phyloP scores from a whole-genome alignment of 2,113 vertebrate species.

The Brachyhypopomus gauderio region DNA sequence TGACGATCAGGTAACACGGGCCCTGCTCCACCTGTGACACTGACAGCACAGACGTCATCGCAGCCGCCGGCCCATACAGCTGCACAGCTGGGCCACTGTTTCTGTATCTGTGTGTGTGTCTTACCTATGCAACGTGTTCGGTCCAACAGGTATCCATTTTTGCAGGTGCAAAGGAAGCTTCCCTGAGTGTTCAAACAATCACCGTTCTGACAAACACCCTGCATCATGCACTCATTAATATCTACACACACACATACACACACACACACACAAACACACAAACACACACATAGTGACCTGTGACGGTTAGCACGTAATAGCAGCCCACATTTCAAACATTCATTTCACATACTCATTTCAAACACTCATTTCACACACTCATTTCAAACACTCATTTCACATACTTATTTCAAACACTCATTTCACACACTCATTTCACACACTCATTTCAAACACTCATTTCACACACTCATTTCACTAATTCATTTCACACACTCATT shows the following conservation, averaged over 20 bases:
- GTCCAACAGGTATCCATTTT: slow-evolving; percentile 79
- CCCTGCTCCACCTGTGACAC: slow-evolving; percentile 77
- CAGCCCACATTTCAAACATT: too few species aligned
- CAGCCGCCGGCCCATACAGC: too few species aligned
- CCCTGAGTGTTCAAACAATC: slow-evolving; percentile 89
- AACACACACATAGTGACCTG: not conserved
- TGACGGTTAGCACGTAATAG: too few species aligned
- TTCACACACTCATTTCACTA: too few species aligned
- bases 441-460: too few species aligned
- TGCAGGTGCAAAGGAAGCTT: slow-evolving; percentile 88
- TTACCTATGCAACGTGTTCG: slow-evolving; percentile 83
- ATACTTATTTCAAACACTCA: too few species aligned
- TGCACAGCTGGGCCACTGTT: too few species aligned
- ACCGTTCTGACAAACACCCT: slow-evolving; percentile 85
- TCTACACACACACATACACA: slow-evolving; percentile 68
- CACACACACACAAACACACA: slow-evolving; percentile 8
- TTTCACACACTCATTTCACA: too few species aligned
- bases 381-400: too few species aligned
- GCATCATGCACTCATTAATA: slow-evolving; percentile 90
- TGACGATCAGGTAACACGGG: slow-evolving; percentile 81
- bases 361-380: too few species aligned
- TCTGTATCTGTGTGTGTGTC: slow-evolving; percentile 37
- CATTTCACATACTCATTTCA: too few species aligned
- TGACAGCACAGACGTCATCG: slow-evolving; percentile 1
- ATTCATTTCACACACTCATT: too few species aligned